Conservation (phyloP, 2,888 invertebrate species). For the Venusia cambrica region DNA sequence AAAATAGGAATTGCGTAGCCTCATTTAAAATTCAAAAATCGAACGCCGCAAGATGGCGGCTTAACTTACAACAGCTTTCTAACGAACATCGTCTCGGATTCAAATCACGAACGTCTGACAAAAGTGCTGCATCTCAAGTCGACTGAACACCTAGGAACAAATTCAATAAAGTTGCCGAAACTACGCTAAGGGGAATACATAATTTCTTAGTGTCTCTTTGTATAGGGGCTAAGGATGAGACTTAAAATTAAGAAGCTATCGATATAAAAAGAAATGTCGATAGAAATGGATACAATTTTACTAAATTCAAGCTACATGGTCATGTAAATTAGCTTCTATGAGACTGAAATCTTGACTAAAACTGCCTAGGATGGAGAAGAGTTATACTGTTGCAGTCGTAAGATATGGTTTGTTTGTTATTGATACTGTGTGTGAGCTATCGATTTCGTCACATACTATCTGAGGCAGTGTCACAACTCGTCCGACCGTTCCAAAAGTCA, state of each 20-base stretch:
- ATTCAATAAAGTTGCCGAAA: slow-evolving; percentile 78
- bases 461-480: too few relatives aligned
- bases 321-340: too few relatives aligned
- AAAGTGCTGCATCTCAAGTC: slow-evolving; percentile 66
- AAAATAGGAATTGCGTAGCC: slow-evolving; percentile 8
- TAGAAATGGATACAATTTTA: too few relatives aligned
- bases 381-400: neutral
- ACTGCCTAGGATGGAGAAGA: too few relatives aligned
- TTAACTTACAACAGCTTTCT: slow-evolving; percentile 30
- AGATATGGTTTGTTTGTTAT: neutral
- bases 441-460: neutral
- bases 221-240: slow-evolving; percentile 52
- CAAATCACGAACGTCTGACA: slow-evolving; percentile 67
- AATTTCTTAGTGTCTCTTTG: slow-evolving; percentile 80
- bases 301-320: too few relatives aligned
- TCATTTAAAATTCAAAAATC: slow-evolving; percentile 32
- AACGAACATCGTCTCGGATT: slow-evolving; percentile 44
- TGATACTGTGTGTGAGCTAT: neutral
- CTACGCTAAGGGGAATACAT: slow-evolving; percentile 78
- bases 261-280: too few relatives aligned
- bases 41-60: slow-evolving; percentile 31
- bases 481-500: too few relatives aligned
- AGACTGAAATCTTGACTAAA: too few relatives aligned
- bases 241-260: slow-evolving; percentile 16
- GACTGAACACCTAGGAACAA: slow-evolving; percentile 65